Evolutionary conservation across 2,888 invertebrate species (phyloP).

Genomic region (Gortyna flavago): DNA sequence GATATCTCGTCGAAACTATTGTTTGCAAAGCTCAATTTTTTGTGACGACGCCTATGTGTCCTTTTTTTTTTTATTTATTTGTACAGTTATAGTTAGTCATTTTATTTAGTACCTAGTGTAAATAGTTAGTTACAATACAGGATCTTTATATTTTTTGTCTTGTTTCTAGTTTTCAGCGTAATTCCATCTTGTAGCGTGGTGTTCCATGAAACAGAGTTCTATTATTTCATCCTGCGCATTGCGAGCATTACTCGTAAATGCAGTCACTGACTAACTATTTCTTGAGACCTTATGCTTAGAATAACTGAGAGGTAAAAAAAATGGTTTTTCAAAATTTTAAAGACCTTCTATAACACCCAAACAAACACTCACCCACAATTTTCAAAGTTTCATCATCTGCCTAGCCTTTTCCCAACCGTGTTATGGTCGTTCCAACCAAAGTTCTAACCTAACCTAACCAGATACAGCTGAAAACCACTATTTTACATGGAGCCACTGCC

Average conservation of each 20-base stretch:
- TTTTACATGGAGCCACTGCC: background rate
- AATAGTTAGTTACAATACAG: no score
- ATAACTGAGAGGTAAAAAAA: background rate
- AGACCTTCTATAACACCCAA: background rate
- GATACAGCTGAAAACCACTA: background rate
- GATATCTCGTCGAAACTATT: background rate
- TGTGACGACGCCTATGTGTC: no score
- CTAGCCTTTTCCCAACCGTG: background rate
- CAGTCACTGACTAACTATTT: background rate
- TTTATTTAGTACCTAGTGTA: no score
- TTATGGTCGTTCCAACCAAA: no score
- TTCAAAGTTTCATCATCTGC: constrained; percentile 7
- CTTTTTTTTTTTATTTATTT: no score
- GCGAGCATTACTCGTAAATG: background rate
- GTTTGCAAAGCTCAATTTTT: background rate
- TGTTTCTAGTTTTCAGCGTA: background rate
- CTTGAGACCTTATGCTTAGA: background rate
- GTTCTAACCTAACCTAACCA: background rate
- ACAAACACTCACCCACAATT: background rate
- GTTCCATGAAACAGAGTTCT: background rate
- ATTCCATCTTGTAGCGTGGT: background rate
- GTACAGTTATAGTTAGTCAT: no score
- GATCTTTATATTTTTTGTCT: no score
- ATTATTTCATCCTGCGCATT: background rate
- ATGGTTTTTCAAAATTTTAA: background rate